Evolutionary conservation across 1,140 invertebrate species (phyloP).

Genomic region (Drosophila azteca): DNA sequence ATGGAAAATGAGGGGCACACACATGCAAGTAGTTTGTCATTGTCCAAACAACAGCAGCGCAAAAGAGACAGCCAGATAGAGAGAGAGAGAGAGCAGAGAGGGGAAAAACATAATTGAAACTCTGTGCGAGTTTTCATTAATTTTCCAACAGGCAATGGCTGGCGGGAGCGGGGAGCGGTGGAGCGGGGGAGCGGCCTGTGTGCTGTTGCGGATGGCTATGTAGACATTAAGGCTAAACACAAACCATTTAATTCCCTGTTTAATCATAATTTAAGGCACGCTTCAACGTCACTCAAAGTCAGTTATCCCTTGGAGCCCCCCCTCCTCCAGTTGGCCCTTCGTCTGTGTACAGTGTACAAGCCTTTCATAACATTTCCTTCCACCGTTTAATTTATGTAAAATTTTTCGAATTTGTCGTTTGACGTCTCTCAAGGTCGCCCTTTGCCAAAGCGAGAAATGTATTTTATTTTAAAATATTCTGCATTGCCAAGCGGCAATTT

Average conservation of each 20-base stretch:
- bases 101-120: slow-evolving; percentile 45
- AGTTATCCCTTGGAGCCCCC: slow-evolving; percentile 24
- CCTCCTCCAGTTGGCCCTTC: too few relatives aligned
- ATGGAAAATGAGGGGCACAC: neutral
- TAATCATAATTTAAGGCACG: slow-evolving; percentile 73
- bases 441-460: slow-evolving; percentile 16
- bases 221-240: slow-evolving; percentile 40
- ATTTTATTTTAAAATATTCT: slow-evolving; percentile 49
- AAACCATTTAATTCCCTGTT: slow-evolving; percentile 70
- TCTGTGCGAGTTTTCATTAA: slow-evolving; percentile 47
- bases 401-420: slow-evolving; percentile 47
- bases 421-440: slow-evolving; percentile 18
- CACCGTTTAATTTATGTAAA: slow-evolving; percentile 60
- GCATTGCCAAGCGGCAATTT: slow-evolving; percentile 18
- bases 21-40: slow-evolving; percentile 63
- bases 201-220: slow-evolving; percentile 6
- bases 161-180: too few relatives aligned
- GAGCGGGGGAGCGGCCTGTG: too few relatives aligned
- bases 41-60: slow-evolving; percentile 37
- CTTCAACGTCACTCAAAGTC: slow-evolving; percentile 75
- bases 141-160: slow-evolving; percentile 31
- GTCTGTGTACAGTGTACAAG: neutral
- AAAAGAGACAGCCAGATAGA: slow-evolving; percentile 9
- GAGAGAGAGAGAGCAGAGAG: neutral
- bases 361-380: slow-evolving; percentile 2